Conservation (phyloP, 2,113 vertebrate species). For the Epinephelus cyanopodus region DNA sequence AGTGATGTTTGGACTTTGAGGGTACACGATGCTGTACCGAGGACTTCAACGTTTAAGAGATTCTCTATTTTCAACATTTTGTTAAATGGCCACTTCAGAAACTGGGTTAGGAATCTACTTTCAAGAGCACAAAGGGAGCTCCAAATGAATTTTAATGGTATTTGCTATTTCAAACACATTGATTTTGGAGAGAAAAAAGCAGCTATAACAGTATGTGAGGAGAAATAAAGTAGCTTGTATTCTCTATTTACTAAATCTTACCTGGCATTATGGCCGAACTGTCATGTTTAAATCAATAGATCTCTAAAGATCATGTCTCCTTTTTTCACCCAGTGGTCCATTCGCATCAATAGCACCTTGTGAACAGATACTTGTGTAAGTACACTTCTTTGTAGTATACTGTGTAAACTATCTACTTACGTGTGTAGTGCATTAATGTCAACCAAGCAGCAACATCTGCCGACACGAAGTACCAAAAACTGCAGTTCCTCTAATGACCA, state of each 20-base stretch:
- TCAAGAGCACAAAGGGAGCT: neutral
- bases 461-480: no score
- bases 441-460: no score
- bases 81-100: neutral
- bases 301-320: neutral
- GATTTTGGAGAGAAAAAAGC: neutral
- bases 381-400: no score
- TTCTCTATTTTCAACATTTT: neutral
- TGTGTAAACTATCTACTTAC: no score
- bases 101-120: neutral
- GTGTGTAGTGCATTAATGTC: no score
- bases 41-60: neutral
- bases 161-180: neutral
- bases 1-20: neutral
- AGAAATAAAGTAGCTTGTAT: neutral
- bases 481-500: no score
- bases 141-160: neutral
- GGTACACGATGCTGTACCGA: neutral
- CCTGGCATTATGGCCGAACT: neutral
- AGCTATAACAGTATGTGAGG: neutral
- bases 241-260: neutral
- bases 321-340: no score
- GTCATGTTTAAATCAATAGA: neutral
- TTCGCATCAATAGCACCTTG: neutral
- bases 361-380: no score